These are phyloP conservation scores for Okamejei kenojei DNA, from an alignment of 2,797 vertebrate species.

Conservation along the genomic window DNA sequence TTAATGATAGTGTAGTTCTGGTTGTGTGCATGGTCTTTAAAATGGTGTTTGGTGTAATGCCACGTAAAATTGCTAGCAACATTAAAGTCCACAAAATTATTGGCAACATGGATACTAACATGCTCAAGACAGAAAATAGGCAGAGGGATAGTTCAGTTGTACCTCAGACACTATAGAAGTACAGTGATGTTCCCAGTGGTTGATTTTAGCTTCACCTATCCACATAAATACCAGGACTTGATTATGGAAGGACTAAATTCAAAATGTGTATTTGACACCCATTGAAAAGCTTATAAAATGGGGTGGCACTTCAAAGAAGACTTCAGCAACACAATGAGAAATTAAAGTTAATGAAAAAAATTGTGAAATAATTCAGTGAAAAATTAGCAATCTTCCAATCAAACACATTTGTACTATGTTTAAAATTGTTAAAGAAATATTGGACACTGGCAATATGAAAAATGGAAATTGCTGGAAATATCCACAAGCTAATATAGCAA, in stretches of 20 bases:
- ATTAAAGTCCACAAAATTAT: neutral
- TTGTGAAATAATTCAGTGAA: neutral
- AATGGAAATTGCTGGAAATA: too few species aligned
- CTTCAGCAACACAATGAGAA: too few species aligned
- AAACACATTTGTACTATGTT: neutral
- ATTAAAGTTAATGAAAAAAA: too few species aligned
- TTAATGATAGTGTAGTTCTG: neutral
- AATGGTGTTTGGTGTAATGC: neutral
- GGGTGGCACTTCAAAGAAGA: too few species aligned
- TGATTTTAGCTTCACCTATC: too few species aligned
- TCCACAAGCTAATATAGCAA: too few species aligned
- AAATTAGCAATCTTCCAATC: neutral
- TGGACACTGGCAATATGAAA: too few species aligned
- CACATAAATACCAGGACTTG: too few species aligned
- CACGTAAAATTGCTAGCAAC: neutral
- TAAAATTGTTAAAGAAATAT: too few species aligned
- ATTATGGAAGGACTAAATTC: too few species aligned
- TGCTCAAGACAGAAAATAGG: neutral
- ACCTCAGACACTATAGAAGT: neutral
- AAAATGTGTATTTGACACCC: too few species aligned
- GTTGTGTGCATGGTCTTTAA: neutral
- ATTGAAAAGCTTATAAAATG: too few species aligned
- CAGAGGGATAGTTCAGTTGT: neutral
- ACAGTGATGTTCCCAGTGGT: neutral
- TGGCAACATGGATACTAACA: neutral